Conservation (phyloP, 2,888 invertebrate species). For the Harpalus rufipes region DNA sequence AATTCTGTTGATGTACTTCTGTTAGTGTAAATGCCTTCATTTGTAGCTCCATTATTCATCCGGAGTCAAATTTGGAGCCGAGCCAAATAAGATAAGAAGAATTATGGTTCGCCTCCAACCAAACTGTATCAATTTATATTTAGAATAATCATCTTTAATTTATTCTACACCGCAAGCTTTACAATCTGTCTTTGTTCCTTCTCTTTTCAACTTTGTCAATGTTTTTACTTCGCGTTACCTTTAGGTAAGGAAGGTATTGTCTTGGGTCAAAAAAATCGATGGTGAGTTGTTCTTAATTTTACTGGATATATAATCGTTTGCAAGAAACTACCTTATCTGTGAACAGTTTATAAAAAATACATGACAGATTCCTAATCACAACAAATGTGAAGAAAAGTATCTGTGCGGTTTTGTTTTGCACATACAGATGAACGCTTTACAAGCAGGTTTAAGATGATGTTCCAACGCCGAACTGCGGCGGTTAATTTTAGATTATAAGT, state of each 20-base stretch:
- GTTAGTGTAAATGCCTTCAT: slow-evolving; percentile 15
- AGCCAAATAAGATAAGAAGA: slow-evolving; percentile 12
- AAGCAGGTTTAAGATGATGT: slow-evolving; percentile 47
- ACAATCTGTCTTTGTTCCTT: not conserved
- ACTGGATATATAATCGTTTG: too few species aligned
- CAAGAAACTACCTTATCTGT: too few species aligned
- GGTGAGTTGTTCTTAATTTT: too few species aligned
- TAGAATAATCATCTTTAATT: slow-evolving; percentile 37
- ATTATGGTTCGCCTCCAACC: not conserved
- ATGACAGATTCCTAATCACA: slow-evolving; percentile 18
- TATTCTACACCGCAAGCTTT: slow-evolving; percentile 1
- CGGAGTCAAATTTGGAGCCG: slow-evolving; percentile 1
- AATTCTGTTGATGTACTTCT: slow-evolving; percentile 6
- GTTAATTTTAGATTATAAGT: slow-evolving; percentile 56
- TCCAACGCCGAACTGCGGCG: slow-evolving; percentile 23
- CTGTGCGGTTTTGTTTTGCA: slow-evolving; percentile 25
- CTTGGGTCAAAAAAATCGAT: too few species aligned
- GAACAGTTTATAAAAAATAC: too few species aligned
- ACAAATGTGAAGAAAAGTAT: not conserved
- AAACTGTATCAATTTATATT: slow-evolving; percentile 35
- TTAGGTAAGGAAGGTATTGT: too few species aligned
- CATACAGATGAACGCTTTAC: slow-evolving; percentile 60
- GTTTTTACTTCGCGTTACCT: not conserved
- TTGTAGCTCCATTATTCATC: slow-evolving; percentile 16
- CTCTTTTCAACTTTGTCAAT: not conserved